Base-by-base conservation (phyloP, 64 coral and sea anemone species). In the Montipora capricornis region DNA sequence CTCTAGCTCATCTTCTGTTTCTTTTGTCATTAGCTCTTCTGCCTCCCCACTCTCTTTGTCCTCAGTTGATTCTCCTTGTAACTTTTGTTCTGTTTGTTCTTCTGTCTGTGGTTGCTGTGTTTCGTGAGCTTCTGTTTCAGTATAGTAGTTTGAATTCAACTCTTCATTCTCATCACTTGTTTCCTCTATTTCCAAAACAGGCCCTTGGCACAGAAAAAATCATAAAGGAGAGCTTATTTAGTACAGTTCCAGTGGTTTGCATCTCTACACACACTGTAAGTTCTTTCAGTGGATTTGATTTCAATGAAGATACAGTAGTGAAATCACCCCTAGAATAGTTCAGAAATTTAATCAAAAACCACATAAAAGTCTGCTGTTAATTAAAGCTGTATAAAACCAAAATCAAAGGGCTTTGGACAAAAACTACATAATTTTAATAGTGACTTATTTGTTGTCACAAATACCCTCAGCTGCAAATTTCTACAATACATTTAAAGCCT, bases 181-280 rank as follows among this genome's bases (percentile, higher is more conserved):
- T 83, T 97, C 96, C 88, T 98, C 96, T 70, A 98, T 84, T 77
- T 98, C 96, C 47, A 98, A 77, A 12, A 98, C 96, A 74, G 96
- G 96, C 96, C 96, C 96, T 98, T 37, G 26, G 12, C 86, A 73
- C 20, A 45, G 3, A 94, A 83, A 50, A 71, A 4, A 71, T 20
- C 37, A 71, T 5, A 71, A 71, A 71, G 20, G 5, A 24, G 20
- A 24, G 20, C 5, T 6, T 71, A 20, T 5, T 37, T 37, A 37
- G 37, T 37, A 37, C 37, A 37, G 37, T 37, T 37, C 37, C 37
- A 2, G 37, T 17, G 17, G 64, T 68, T 68, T 57, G 53, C 53
- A 3, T 57, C 53, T 57, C 53, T 57, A 57, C 53, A 57, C 53
- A 57, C 53, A 57, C 3, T 0, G 53, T 57, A 57, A 57, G 11